Conservation (phyloP, 1,140 invertebrate species). For the Tribolium madens region DNA sequence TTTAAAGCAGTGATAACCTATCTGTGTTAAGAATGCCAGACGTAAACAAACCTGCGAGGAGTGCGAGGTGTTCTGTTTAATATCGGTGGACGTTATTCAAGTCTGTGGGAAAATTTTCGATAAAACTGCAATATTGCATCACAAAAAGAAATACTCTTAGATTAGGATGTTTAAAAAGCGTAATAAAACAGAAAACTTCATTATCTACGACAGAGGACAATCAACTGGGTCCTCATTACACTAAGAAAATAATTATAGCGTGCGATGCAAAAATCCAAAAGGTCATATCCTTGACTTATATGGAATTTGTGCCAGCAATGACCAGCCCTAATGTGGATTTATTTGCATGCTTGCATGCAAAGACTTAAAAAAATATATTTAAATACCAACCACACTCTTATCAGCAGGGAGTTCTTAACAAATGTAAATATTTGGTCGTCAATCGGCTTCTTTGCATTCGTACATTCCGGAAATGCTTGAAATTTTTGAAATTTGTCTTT, state of each 20-base stretch:
- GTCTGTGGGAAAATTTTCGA: neutral
- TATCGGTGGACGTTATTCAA: neutral
- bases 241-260: neutral
- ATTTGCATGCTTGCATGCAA: slow-evolving; percentile 2
- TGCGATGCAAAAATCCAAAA: slow-evolving; percentile 6
- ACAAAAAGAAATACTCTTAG: neutral
- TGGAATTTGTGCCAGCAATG: neutral
- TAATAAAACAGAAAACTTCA: slow-evolving; percentile 2
- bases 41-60: slow-evolving; percentile 32
- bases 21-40: slow-evolving; percentile 28
- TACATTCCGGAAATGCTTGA: neutral
- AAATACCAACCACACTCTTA: neutral
- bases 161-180: slow-evolving; percentile 25
- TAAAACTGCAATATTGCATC: neutral
- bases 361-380: neutral
- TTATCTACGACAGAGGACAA: slow-evolving; percentile 4
- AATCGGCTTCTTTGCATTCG: neutral
- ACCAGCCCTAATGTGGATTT: neutral
- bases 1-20: slow-evolving; percentile 28
- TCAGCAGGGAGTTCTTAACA: neutral
- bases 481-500: neutral
- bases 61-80: slow-evolving; percentile 32
- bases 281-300: slow-evolving; percentile 10
- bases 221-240: neutral
- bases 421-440: slow-evolving; percentile 1